A percentile compares a stretch with the other conserved stretches of the same genome.
Evolutionary conservation across 2,888 invertebrate species (phyloP).

Genomic region (Drosophila pegasa): DNA sequence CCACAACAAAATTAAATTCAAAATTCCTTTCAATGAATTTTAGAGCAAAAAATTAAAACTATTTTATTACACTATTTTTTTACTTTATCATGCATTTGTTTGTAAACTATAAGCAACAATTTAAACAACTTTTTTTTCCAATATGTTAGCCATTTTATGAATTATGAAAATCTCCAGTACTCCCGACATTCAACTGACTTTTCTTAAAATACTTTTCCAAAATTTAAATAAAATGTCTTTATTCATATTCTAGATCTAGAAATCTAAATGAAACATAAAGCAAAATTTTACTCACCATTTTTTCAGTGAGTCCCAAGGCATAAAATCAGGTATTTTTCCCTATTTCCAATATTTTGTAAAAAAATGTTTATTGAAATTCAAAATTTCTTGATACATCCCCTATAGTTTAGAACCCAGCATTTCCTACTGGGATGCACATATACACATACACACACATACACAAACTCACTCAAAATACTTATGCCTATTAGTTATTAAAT

Average conservation of each 20-base stretch:
- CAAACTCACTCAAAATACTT: conserved; percentile 9
- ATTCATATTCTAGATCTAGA: neutral
- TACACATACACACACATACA: conserved; percentile 15
- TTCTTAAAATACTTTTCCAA: neutral
- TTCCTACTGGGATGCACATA: conserved; percentile 42
- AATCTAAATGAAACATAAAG: neutral
- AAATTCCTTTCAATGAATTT: no score
- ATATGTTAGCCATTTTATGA: no score
- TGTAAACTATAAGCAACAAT: no score
- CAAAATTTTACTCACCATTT: neutral
- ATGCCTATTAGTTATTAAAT: conserved; percentile 15
- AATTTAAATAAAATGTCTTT: neutral
- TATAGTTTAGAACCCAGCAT: neutral
- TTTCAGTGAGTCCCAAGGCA: neutral
- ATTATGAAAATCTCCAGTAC: no score
- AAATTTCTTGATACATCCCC: no score
- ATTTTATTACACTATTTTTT: no score
- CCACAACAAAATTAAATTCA: no score
- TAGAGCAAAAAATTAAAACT: no score
- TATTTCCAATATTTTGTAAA: neutral
- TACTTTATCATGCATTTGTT: no score
- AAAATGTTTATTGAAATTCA: no score
- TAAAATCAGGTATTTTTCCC: neutral
- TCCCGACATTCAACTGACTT: no score
- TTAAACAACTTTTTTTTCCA: no score